phyloP scores from a whole-genome alignment of 2,797 vertebrate species.

The Squalus acanthias region DNA sequence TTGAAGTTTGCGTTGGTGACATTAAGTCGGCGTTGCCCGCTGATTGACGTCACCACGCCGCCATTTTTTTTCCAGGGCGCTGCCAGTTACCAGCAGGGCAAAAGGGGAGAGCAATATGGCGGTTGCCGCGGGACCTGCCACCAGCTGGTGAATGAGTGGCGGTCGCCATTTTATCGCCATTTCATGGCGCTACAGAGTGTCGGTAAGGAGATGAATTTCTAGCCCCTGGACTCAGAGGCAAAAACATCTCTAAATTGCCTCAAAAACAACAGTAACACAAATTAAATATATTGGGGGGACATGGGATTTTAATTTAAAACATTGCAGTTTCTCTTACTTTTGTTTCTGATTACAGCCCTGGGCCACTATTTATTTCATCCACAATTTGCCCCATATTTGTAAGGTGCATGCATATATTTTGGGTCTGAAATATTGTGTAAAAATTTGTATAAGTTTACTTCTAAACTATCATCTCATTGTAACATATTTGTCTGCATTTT shows the following conservation, averaged over 20 bases:
- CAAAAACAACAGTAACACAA: neutral
- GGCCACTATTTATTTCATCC: neutral
- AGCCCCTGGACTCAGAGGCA: neutral
- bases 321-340: neutral
- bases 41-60: no score
- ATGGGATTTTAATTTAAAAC: neutral
- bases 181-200: no score
- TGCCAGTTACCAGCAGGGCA: no score
- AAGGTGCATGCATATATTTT: neutral
- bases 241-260: neutral
- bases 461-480: neutral
- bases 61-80: no score
- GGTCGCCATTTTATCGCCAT: no score
- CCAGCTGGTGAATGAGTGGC: no score
- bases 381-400: neutral
- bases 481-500: neutral
- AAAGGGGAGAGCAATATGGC: no score
- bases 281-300: neutral
- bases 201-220: no score
- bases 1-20: no score
- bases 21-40: no score
- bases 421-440: neutral
- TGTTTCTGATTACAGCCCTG: neutral
- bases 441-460: neutral
- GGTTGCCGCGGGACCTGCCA: no score